These are phyloP conservation scores for Pao palembangensis DNA, from an alignment of 2,113 vertebrate genomes.

Conservation along the genomic window DNA sequence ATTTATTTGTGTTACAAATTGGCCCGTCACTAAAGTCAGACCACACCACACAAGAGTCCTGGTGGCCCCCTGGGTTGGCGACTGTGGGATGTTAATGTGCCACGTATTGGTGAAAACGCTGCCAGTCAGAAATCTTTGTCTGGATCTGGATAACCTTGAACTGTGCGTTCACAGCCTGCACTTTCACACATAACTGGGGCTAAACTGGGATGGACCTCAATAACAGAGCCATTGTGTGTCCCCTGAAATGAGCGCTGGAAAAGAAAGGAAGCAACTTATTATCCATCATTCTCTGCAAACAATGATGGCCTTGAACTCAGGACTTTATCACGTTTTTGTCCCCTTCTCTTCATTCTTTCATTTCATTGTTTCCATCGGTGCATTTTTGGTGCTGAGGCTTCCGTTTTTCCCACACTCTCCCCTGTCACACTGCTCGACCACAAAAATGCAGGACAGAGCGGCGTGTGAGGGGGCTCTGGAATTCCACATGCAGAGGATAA, in stretches of 20 bases:
- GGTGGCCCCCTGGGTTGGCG: slow-evolving; percentile 51
- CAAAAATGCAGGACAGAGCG: slow-evolving; percentile 90
- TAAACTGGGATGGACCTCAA: slow-evolving; percentile 50
- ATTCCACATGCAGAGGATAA: slow-evolving; percentile 86
- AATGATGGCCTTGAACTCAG: slow-evolving; percentile 54
- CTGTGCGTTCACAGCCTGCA: slow-evolving; percentile 41
- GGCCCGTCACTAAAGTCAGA: slow-evolving; percentile 68
- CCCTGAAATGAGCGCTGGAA: slow-evolving; percentile 56
- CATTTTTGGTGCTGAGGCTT: slow-evolving; percentile 88
- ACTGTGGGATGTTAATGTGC: slow-evolving; percentile 46
- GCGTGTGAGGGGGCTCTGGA: slow-evolving; percentile 85
- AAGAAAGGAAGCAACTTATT: slow-evolving; percentile 68
- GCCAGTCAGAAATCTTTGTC: slow-evolving; percentile 10
- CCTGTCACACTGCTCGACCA: slow-evolving; percentile 91
- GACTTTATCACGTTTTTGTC: slow-evolving; percentile 45
- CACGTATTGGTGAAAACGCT: neutral
- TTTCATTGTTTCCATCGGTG: slow-evolving; percentile 79
- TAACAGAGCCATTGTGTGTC: slow-evolving; percentile 62
- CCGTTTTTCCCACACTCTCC: slow-evolving; percentile 98
- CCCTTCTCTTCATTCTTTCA: slow-evolving; percentile 74
- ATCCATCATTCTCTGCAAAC: slow-evolving; percentile 62
- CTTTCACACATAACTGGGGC: slow-evolving; percentile 47
- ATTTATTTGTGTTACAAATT: slow-evolving; percentile 75
- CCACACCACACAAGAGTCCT: slow-evolving; percentile 38
- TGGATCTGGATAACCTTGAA: slow-evolving; percentile 48